These are phyloP conservation scores for Drosophila nikananu DNA, from an alignment of 1,140 invertebrate species.

Conservation along the genomic window DNA sequence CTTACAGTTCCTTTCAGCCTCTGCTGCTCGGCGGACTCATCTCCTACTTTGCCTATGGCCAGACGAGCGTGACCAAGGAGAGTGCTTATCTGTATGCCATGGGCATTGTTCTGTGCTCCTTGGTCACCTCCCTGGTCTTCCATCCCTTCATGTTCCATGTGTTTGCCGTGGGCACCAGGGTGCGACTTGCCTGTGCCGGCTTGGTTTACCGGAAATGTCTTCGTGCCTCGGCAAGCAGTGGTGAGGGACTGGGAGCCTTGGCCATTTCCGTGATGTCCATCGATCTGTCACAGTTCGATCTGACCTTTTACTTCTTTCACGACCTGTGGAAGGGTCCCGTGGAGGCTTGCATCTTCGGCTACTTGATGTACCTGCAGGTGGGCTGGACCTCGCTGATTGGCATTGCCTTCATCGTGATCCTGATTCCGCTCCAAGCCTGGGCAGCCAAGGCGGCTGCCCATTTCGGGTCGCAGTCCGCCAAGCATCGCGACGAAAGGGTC, in stretches of 20 bases:
- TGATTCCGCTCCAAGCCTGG: constrained; percentile 93
- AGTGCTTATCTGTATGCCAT: constrained; percentile 87
- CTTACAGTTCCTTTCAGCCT: constrained; percentile 87
- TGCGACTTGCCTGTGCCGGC: constrained; percentile 86
- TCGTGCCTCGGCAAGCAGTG: constrained; percentile 87
- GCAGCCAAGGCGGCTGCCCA: constrained; percentile 87
- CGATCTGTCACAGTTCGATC: constrained; percentile 75
- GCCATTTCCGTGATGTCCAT: constrained; percentile 93
- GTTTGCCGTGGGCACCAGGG: constrained; percentile 87
- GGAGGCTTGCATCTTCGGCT: constrained; percentile 85
- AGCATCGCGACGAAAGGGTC: constrained; percentile 91
- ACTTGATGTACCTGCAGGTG: constrained; percentile 86
- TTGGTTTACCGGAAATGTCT: constrained; percentile 87
- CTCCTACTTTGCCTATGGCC: constrained; percentile 86
- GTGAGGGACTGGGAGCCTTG: constrained; percentile 91
- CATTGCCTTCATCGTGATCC: constrained; percentile 90
- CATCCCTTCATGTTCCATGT: constrained; percentile 90
- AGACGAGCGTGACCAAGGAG: constrained; percentile 75
- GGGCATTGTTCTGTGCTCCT: constrained; percentile 86
- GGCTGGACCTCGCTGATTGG: constrained; percentile 90
- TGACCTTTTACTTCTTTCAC: constrained; percentile 70
- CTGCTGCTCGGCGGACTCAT: constrained; percentile 89
- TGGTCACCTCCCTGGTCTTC: constrained; percentile 87
- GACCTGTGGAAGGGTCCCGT: constrained; percentile 77
- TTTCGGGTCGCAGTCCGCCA: constrained; percentile 88